Percentiles rank a stretch among this genome's conserved stretches.
Conservation (phyloP, 2,113 vertebrate species). For the Alexandromys fortis region DNA sequence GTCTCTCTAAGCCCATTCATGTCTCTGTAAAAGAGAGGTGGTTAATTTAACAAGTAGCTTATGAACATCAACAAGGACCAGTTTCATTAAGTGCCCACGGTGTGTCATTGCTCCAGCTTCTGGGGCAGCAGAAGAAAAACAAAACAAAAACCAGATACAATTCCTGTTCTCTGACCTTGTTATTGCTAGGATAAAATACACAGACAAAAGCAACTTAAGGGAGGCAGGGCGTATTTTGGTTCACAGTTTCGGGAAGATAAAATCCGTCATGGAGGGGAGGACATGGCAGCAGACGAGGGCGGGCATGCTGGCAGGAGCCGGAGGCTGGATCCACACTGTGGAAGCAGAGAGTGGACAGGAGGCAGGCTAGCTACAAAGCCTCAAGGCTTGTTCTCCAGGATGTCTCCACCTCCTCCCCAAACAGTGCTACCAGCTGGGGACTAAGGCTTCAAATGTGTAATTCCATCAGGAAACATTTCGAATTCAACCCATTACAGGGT, state of each 20-base stretch:
- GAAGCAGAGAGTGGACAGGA: background rate
- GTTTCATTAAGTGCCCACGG: background rate
- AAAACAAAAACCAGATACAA: background rate
- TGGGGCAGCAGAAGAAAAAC: background rate
- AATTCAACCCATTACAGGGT: background rate
- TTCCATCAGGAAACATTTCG: background rate
- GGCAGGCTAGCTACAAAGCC: background rate
- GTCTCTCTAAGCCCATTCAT: background rate
- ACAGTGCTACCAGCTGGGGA: background rate
- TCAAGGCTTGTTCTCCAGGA: background rate
- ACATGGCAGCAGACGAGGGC: too few relatives aligned
- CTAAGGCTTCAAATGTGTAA: background rate
- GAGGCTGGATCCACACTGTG: background rate
- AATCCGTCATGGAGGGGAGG: background rate
- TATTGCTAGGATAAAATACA: background rate
- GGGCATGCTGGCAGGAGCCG: background rate
- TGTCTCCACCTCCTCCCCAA: background rate
- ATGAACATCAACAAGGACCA: background rate
- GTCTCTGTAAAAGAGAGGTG: slow-evolving; percentile 3
- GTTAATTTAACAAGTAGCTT: background rate
- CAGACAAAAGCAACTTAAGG: background rate
- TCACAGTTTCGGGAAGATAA: background rate
- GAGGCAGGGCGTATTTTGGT: too few relatives aligned
- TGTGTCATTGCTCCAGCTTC: background rate
- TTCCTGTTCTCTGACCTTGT: background rate